These are phyloP conservation scores for Leucoraja erinaceus DNA, from an alignment of 2,113 vertebrate species.

Conservation along the genomic window DNA sequence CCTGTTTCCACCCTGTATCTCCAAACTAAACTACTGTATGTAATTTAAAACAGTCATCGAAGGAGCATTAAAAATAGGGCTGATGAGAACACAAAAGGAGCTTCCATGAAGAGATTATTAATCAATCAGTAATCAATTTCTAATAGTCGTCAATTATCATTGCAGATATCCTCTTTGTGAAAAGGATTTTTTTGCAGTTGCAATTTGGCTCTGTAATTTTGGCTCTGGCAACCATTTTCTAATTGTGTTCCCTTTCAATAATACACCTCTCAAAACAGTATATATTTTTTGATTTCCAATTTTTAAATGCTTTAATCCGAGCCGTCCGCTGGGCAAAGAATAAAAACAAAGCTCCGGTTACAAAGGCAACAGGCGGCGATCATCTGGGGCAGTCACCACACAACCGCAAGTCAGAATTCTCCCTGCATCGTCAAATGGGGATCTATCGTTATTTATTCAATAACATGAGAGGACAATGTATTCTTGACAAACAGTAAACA, in stretches of 20 bases:
- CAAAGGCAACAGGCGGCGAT: conserved; percentile 18
- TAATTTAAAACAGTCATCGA: not conserved
- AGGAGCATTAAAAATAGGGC: not conserved
- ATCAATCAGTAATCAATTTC: not conserved
- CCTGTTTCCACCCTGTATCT: no score
- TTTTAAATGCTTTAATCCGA: conserved; percentile 48
- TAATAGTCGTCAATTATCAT: not conserved
- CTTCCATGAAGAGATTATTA: not conserved
- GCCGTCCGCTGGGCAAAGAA: conserved; percentile 41
- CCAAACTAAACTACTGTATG: not conserved
- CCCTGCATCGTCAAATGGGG: not conserved
- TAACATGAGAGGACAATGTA: not conserved
- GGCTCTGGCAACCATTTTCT: conserved; percentile 45
- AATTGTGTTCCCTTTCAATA: conserved; percentile 48
- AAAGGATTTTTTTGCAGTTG: no score
- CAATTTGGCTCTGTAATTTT: no score
- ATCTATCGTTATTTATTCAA: not conserved
- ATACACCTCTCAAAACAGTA: conserved; percentile 49
- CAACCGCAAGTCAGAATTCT: conserved; percentile 3
- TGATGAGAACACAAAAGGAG: not conserved
- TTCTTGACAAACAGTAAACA: not conserved
- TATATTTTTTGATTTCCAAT: conserved; percentile 42
- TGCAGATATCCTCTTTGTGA: not conserved
- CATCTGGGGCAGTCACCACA: not conserved
- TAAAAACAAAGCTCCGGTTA: conserved; percentile 13